Conservation (phyloP, 2,113 vertebrate genomes). For the Vireo altiloquus region DNA sequence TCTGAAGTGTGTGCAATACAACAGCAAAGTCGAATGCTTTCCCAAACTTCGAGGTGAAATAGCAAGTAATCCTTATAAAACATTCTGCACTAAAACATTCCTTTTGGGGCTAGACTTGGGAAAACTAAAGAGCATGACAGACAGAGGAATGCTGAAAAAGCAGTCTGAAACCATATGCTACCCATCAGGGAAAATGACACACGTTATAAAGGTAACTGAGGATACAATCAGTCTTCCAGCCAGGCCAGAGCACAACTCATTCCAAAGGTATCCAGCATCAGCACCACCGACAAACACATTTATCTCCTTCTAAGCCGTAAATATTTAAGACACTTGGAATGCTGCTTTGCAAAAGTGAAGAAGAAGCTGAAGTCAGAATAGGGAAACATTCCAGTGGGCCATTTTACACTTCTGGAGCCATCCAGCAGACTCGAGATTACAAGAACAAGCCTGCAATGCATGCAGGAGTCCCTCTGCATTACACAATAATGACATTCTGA, state of each 20-base stretch:
- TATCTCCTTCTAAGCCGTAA: background rate
- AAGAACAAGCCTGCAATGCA: slow-evolving; percentile 46
- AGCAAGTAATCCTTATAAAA: background rate
- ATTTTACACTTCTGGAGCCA: background rate
- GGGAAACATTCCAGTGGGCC: background rate
- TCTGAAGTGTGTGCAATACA: background rate
- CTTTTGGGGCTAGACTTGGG: background rate
- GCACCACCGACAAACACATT: accelerated
- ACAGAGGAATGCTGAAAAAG: background rate
- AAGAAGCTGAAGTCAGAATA: background rate
- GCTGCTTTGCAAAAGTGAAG: background rate
- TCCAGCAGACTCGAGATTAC: slow-evolving; percentile 4
- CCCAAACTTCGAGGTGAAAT: background rate
- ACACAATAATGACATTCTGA: slow-evolving; percentile 76
- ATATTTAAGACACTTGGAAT: background rate
- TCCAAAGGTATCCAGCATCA: background rate
- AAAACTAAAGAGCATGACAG: background rate
- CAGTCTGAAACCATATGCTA: background rate
- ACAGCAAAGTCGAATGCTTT: background rate
- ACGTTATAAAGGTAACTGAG: background rate
- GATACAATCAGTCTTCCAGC: background rate
- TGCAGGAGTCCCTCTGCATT: slow-evolving; percentile 65
- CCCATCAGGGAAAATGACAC: background rate
- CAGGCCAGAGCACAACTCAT: background rate
- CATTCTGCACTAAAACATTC: background rate